Conservation (phyloP, 2,888 invertebrate species). For the Allygus modestus region DNA sequence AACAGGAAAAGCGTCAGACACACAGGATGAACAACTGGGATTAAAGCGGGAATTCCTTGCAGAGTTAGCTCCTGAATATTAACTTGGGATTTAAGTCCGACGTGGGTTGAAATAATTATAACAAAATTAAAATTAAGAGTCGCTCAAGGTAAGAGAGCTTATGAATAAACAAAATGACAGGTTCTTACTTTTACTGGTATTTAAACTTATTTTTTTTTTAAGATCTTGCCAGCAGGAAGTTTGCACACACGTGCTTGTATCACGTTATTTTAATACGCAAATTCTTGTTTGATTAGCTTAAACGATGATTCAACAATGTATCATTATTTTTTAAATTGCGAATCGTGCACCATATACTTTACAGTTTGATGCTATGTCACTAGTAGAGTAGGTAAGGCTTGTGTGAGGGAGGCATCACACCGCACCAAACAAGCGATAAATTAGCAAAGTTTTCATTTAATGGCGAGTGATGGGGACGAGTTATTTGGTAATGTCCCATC, state of each 20-base stretch:
- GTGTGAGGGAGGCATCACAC: not conserved
- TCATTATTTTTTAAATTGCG: too few species aligned
- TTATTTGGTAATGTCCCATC: conserved; percentile 43
- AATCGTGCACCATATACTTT: too few species aligned
- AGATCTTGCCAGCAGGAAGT: not conserved
- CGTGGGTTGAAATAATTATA: not conserved
- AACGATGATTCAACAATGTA: too few species aligned
- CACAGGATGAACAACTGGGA: not conserved
- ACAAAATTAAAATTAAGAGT: not conserved
- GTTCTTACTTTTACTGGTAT: too few species aligned
- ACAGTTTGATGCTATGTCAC: too few species aligned
- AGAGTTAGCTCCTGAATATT: not conserved
- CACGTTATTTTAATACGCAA: too few species aligned
- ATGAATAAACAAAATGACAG: too few species aligned
- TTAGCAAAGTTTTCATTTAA: conserved; percentile 39
- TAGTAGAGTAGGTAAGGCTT: too few species aligned
- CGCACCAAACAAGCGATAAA: conserved; percentile 26
- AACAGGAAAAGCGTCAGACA: not conserved
- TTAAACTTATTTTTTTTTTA: not conserved
- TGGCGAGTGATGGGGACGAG: conserved; percentile 43
- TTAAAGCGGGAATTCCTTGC: not conserved
- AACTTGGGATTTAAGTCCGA: not conserved
- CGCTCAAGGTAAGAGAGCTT: too few species aligned
- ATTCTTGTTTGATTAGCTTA: too few species aligned
- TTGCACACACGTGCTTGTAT: too few species aligned